phyloP scores from a whole-genome alignment of 2,888 invertebrate genomes.

The Himalopsyche japonica region DNA sequence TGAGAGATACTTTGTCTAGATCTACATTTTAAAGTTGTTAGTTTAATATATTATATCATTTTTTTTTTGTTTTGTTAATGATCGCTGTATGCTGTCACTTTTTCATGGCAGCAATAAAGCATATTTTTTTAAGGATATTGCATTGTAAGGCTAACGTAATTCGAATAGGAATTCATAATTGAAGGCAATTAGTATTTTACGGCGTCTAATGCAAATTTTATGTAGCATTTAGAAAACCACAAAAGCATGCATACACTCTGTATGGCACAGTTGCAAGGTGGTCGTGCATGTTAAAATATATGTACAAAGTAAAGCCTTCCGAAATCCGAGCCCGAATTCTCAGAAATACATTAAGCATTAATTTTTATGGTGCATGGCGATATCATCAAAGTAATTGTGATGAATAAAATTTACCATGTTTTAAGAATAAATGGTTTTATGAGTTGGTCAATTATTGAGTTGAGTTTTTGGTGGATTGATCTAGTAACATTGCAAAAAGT shows the following conservation, averaged over 20 bases:
- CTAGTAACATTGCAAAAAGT: too few species aligned
- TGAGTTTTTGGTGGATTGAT: too few species aligned
- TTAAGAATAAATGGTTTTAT: too few species aligned
- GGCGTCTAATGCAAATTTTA: background rate
- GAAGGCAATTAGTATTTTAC: background rate
- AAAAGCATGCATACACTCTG: background rate
- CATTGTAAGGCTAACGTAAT: too few species aligned
- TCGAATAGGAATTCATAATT: background rate
- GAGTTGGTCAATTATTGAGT: too few species aligned
- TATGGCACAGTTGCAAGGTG: background rate
- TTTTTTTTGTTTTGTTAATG: too few species aligned
- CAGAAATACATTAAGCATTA: background rate
- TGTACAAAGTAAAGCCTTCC: background rate
- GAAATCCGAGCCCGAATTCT: background rate
- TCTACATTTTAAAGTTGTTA: too few species aligned
- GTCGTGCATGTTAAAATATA: background rate
- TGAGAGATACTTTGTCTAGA: too few species aligned
- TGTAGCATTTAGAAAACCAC: background rate
- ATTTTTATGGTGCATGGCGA: background rate
- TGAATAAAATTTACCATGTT: background rate
- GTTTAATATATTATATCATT: too few species aligned
- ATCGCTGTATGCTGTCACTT: too few species aligned
- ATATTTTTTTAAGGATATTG: too few species aligned
- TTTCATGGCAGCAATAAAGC: too few species aligned
- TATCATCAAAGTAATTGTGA: background rate